Evolutionary conservation across 2,797 vertebrate genomes (phyloP).

Genomic region (Coreius guichenoti): DNA sequence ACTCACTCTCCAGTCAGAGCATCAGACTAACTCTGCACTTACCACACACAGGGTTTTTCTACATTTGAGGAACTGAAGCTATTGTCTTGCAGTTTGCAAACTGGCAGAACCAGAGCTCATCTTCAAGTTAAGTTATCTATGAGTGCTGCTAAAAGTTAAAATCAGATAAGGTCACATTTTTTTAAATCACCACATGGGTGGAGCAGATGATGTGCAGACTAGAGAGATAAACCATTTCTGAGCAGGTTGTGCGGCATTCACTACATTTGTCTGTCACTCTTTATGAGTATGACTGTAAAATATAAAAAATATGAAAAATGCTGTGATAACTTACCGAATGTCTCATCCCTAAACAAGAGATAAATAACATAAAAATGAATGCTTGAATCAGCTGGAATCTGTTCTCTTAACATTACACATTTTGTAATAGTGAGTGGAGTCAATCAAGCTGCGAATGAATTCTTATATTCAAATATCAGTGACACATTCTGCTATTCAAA

Average conservation of each 20-base stretch:
- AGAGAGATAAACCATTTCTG: conserved; percentile 64
- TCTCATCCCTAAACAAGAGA: not conserved
- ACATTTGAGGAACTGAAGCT: conserved; percentile 45
- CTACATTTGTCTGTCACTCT: not conserved
- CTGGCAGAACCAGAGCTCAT: conserved; percentile 24
- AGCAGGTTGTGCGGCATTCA: conserved; percentile 70
- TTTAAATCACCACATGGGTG: not conserved
- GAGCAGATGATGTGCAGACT: not conserved
- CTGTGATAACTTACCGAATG: not conserved
- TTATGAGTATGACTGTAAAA: not conserved
- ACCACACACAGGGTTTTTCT: not conserved
- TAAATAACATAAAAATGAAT: not conserved
- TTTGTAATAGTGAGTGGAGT: not conserved
- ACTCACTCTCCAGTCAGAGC: not conserved
- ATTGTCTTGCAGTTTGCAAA: conserved; percentile 5
- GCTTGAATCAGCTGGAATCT: not conserved
- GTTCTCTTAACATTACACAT: not conserved
- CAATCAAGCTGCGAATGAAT: not conserved
- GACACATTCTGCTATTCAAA: not conserved
- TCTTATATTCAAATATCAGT: not conserved
- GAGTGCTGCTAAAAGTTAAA: not conserved
- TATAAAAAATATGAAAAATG: not conserved
- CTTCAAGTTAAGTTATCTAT: not conserved
- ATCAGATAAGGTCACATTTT: conserved; percentile 3
- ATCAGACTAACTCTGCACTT: not conserved